Base-by-base conservation (phyloP, 2,888 invertebrate species). In the Agrochola macilenta region DNA sequence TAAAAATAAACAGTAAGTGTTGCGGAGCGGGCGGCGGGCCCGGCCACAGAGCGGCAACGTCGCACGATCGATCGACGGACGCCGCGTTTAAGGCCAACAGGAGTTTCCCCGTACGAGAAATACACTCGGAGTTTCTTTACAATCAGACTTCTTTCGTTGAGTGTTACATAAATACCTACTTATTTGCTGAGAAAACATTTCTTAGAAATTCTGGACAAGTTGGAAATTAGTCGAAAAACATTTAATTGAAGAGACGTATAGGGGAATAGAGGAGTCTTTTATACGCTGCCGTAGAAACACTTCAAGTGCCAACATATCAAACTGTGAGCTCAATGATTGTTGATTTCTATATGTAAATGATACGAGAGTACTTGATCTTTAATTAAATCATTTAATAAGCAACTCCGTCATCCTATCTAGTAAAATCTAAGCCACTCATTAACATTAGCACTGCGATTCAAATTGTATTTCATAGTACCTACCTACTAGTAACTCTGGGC, bases 21-120 rank as follows among this genome's bases (percentile, higher is more conserved):
- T 84, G 82, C 82, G 79, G 82, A 85, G 84, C 81, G 79, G 79
- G 81, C 76, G 72, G 74, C 73, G 66, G 75, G 80, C 83, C 78
- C 79, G 82, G 88, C 77, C 88, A 91, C 94, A 90, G 92, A 93
- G 90, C 92, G 96, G 96, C 96, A 96, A 96, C 96, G 93, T 92
- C 94, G 96, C 96, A 72, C 91, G 89, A 96, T 96, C 95, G 96
- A 96, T 95, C 88, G 87, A 83, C n/a, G 57, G 57, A 57, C 83
- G 81, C 74, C 81, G 81, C 85, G 83, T 78, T 78, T 79, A 79
- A 83, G 84, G 81, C 84, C 83, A 84, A 76, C 81, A 89, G 86
- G 84, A 89, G 83, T 85, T 88, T 87, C 88, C 84, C 89, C 88
- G 82, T 85, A 82, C 82, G 77, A 82, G 82, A 83, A 82, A 83